phyloP scores from a whole-genome alignment of 2,113 vertebrate genomes.

The Elgaria multicarinata region DNA sequence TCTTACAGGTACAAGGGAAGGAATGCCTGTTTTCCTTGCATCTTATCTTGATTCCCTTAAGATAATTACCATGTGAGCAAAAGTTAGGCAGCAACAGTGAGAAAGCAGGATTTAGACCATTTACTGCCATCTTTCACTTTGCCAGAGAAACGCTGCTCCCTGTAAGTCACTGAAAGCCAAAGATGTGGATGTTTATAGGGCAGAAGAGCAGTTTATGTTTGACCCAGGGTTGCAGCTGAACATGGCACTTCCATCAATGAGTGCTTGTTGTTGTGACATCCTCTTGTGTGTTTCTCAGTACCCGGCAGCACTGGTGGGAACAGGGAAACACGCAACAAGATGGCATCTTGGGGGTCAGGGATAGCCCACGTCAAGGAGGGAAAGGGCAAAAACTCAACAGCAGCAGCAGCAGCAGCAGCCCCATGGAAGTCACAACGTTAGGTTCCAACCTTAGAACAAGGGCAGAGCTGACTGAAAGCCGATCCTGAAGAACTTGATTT shows the following conservation, averaged over 20 bases:
- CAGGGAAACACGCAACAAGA: neutral
- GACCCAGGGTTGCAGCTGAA: neutral
- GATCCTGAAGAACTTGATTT: neutral
- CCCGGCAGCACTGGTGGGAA: neutral
- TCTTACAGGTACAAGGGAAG: neutral
- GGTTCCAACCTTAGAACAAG: neutral
- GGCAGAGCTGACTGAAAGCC: neutral
- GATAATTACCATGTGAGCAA: neutral
- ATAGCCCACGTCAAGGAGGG: too few species aligned
- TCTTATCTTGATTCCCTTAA: neutral
- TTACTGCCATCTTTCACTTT: constrained; percentile 20
- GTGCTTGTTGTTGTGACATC: neutral
- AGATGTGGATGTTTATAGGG: neutral
- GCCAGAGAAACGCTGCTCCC: constrained; percentile 14
- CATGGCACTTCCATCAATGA: neutral
- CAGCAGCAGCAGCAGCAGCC: neutral
- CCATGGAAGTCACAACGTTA: neutral
- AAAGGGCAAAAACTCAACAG: neutral
- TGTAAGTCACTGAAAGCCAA: constrained; percentile 3
- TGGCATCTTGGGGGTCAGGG: neutral
- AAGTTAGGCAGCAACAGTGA: neutral
- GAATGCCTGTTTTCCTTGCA: constrained; percentile 24
- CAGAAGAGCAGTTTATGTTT: neutral
- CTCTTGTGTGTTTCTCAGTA: neutral
- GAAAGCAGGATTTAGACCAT: neutral